phyloP scores from a whole-genome alignment of 2,888 invertebrate species.

The Diploptera punctata region DNA sequence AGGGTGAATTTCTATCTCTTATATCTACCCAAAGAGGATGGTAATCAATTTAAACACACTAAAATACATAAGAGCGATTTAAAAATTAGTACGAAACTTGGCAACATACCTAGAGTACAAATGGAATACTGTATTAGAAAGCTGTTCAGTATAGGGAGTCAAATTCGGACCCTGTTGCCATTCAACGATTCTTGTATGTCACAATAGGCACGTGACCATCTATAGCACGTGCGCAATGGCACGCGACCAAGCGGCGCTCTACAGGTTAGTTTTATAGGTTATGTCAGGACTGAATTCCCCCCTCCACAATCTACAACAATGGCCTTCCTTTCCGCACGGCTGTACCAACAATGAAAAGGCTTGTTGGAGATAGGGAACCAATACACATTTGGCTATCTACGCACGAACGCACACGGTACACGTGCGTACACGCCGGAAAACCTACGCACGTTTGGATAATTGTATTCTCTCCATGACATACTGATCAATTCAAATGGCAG shows the following conservation, averaged over 20 bases:
- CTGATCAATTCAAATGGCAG: background rate
- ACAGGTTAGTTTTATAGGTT: slow-evolving; percentile 21
- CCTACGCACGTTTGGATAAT: background rate
- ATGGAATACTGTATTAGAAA: no score
- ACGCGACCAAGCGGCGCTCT: background rate
- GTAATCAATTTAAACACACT: no score
- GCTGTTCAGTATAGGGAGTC: no score
- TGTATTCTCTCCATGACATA: background rate
- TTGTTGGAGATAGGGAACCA: background rate
- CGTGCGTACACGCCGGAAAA: background rate
- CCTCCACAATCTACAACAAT: no score
- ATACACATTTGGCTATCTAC: slow-evolving; percentile 13
- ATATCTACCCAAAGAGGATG: no score
- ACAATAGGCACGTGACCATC: background rate
- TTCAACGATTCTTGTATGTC: no score
- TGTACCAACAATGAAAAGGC: slow-evolving; percentile 20
- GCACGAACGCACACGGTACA: slow-evolving; percentile 12
- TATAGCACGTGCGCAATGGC: background rate
- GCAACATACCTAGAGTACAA: no score
- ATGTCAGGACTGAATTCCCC: background rate
- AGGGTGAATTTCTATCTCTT: no score
- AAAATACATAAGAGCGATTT: no score
- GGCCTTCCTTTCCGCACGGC: slow-evolving; percentile 9
- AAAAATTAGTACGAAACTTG: no score
- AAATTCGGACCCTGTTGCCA: no score